A percentile compares a stretch with the other conserved stretches of the same genome.
Conservation (phyloP, 2,888 invertebrate genomes). For the Drosophila kambysellisi region DNA sequence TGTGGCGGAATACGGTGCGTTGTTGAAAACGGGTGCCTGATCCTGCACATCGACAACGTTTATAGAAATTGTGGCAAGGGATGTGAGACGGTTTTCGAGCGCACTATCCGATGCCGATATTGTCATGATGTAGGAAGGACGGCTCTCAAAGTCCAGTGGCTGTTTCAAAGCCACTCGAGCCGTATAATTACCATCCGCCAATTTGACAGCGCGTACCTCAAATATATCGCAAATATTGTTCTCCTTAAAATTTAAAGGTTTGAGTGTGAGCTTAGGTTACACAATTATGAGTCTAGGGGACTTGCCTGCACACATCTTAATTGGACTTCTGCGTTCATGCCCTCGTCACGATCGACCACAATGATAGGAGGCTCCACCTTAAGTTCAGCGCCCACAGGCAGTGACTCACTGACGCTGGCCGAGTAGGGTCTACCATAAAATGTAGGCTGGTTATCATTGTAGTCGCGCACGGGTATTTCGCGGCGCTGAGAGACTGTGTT, state of each 20-base stretch:
- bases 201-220: slow-evolving; percentile 88
- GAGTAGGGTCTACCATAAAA: slow-evolving; percentile 91
- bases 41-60: slow-evolving; percentile 93
- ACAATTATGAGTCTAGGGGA: slow-evolving; percentile 26
- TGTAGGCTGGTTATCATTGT: slow-evolving; percentile 92
- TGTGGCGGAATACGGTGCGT: slow-evolving; percentile 92
- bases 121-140: slow-evolving; percentile 90
- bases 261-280: background rate
- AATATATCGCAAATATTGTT: slow-evolving; percentile 90
- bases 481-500: slow-evolving; percentile 92
- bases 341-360: slow-evolving; percentile 90
- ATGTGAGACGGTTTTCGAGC: slow-evolving; percentile 87
- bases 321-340: slow-evolving; percentile 89
- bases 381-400: slow-evolving; percentile 88
- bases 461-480: slow-evolving; percentile 91
- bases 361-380: slow-evolving; percentile 87
- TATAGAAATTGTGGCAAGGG: slow-evolving; percentile 90
- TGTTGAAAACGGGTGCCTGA: slow-evolving; percentile 92
- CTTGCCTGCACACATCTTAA: slow-evolving; percentile 88
- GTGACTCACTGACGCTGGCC: slow-evolving; percentile 89
- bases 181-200: slow-evolving; percentile 89
- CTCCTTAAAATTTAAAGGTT: slow-evolving; percentile 83
- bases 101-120: slow-evolving; percentile 89
- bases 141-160: slow-evolving; percentile 91
- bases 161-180: slow-evolving; percentile 89